Conservation (phyloP, 1,140 invertebrate genomes). For the Nixonia krombeini region DNA sequence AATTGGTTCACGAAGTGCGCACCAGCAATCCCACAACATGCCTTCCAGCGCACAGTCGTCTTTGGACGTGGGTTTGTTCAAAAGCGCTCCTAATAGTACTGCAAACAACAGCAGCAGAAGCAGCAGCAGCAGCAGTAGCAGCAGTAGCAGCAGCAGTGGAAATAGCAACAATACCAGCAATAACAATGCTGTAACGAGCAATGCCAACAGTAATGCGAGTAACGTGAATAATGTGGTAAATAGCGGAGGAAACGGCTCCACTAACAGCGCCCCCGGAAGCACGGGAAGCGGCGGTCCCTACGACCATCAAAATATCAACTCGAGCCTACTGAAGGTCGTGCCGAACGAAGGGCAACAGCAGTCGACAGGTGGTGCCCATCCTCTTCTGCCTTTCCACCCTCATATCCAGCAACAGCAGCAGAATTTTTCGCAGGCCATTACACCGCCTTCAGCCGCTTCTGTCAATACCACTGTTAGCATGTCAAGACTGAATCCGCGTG, state of each 20-base stretch:
- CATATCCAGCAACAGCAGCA: constrained; percentile 56
- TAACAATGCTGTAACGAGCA: constrained; percentile 2
- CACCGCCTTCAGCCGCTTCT: constrained; percentile 53
- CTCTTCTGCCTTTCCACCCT: constrained; percentile 60
- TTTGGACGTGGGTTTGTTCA: constrained; percentile 55
- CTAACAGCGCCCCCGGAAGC: constrained; percentile 25
- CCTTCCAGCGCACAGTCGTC: constrained; percentile 51
- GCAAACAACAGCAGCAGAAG: constrained; percentile 55
- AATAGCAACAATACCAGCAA: constrained; percentile 29
- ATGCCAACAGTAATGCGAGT: not conserved
- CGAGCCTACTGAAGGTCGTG: constrained; percentile 68
- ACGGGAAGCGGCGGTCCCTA: constrained; percentile 45
- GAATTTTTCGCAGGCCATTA: constrained; percentile 67
- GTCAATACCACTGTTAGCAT: constrained; percentile 73
- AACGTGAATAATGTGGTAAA: not conserved
- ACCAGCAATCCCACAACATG: constrained; percentile 52
- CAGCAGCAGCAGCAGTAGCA: constrained; percentile 58
- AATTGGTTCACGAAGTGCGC: constrained; percentile 47
- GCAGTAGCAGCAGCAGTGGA: constrained; percentile 53
- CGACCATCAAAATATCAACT: constrained; percentile 63
- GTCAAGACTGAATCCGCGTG: constrained; percentile 88
- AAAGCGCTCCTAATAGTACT: constrained; percentile 24
- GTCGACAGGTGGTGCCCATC: constrained; percentile 45
- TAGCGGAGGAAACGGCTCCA: not conserved
- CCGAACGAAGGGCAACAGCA: constrained; percentile 57